Percentiles rank a stretch among this genome's conserved stretches.
These are phyloP conservation scores for Amblyopsis rosae DNA, from an alignment of 2,113 vertebrate species.

Conservation along the genomic window DNA sequence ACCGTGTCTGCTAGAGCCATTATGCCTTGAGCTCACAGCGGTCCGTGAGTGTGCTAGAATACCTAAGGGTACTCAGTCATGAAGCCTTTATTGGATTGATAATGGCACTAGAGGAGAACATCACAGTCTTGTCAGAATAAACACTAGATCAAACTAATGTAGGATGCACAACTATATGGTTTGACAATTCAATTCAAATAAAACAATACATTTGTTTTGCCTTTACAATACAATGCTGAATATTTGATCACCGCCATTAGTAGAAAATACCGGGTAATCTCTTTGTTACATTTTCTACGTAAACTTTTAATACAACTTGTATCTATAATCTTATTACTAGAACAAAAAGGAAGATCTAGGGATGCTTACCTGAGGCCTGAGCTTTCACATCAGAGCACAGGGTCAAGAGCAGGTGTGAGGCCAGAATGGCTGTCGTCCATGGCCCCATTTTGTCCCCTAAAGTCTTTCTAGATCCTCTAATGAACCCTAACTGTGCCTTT, in stretches of 20 bases:
- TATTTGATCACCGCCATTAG: background rate
- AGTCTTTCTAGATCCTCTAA: constrained; percentile 42
- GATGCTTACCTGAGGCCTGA: constrained; percentile 71
- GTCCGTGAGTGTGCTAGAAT: constrained; percentile 34
- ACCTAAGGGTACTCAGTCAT: constrained; percentile 37
- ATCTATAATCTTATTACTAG: background rate
- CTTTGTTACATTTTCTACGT: background rate
- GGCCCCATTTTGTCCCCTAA: constrained; percentile 62
- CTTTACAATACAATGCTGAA: background rate
- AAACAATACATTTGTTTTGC: too few species aligned
- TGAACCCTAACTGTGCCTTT: constrained; percentile 14
- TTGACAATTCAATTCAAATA: too few species aligned
- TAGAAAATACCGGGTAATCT: too few species aligned
- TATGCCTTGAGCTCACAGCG: constrained; percentile 50
- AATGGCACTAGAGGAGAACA: constrained; percentile 40
- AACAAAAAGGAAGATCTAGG: constrained; percentile 13
- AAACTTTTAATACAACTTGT: background rate
- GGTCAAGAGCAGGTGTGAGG: constrained; percentile 78
- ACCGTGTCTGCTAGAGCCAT: constrained; percentile 65
- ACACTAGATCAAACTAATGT: constrained; percentile 24
- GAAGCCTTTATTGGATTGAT: constrained; percentile 51
- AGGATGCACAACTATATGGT: background rate
- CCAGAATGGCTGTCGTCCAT: constrained; percentile 63
- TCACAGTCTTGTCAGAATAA: constrained; percentile 28
- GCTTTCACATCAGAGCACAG: constrained; percentile 64